These are phyloP conservation scores for Acropternis orthonyx DNA, from an alignment of 2,797 vertebrate species.

Conservation along the genomic window DNA sequence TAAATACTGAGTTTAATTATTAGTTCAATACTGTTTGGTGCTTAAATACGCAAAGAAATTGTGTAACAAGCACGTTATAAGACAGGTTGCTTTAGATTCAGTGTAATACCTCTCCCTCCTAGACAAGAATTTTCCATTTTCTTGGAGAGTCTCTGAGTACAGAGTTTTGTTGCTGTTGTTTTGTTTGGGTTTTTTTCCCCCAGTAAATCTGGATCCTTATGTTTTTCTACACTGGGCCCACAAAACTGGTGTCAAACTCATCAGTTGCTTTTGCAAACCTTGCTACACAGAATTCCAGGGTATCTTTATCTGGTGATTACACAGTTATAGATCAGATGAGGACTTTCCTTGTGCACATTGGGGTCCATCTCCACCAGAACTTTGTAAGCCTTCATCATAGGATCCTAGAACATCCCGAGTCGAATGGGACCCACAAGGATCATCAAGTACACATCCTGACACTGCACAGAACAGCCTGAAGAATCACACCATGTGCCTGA, in stretches of 20 bases:
- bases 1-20: neutral
- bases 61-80: neutral
- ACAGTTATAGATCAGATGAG: neutral
- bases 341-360: neutral
- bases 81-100: neutral
- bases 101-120: neutral
- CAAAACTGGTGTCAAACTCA: neutral
- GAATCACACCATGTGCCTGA: neutral
- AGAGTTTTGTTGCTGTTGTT: rapidly evolving
- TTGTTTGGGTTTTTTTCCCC: neutral
- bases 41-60: neutral
- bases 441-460: neutral
- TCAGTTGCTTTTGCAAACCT: neutral
- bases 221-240: neutral
- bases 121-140: neutral
- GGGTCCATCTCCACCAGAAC: neutral
- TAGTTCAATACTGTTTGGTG: neutral
- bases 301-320: neutral
- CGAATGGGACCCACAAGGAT: neutral
- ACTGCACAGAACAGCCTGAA: neutral
- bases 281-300: neutral
- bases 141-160: neutral
- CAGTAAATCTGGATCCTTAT: neutral
- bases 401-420: neutral
- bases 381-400: neutral